These are phyloP conservation scores for Xestia c-nigrum DNA, from an alignment of 2,888 invertebrate species.

Conservation along the genomic window DNA sequence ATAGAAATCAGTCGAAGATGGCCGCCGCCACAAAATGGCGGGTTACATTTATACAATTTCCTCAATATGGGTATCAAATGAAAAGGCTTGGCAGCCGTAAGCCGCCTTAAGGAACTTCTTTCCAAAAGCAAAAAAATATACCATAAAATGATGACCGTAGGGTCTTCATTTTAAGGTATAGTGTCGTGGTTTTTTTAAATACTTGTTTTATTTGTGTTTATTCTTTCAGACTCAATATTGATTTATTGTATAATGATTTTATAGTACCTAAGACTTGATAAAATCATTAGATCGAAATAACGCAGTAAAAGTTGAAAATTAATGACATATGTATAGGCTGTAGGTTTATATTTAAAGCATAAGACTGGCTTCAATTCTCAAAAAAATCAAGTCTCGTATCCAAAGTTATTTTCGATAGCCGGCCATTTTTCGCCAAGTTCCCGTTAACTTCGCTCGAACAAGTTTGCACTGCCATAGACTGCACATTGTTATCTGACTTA, in stretches of 20 bases:
- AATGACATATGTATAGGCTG: neutral
- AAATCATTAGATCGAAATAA: neutral
- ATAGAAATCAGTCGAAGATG: no score
- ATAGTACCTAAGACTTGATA: neutral
- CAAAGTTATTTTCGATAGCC: slow-evolving; percentile 19
- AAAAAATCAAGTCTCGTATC: slow-evolving; percentile 10
- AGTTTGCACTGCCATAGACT: slow-evolving; percentile 24
- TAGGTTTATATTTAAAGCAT: neutral
- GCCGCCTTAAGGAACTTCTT: no score
- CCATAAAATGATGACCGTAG: no score
- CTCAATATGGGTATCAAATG: no score
- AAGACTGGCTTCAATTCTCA: slow-evolving; percentile 2
- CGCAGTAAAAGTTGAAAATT: neutral
- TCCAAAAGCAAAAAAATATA: no score
- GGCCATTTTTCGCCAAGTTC: slow-evolving; percentile 17
- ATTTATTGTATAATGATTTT: neutral
- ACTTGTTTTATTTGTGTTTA: neutral
- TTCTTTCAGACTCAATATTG: neutral
- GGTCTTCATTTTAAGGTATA: no score
- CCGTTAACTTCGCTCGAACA: slow-evolving; percentile 14
- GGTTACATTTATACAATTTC: no score
- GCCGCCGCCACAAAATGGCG: no score
- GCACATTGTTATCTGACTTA: slow-evolving; percentile 56
- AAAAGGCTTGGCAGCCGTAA: no score
- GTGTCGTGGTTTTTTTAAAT: no score